phyloP scores from a whole-genome alignment of 37 sponge, comb jelly and placozoan species.

The Lycopodina hypogea region DNA sequence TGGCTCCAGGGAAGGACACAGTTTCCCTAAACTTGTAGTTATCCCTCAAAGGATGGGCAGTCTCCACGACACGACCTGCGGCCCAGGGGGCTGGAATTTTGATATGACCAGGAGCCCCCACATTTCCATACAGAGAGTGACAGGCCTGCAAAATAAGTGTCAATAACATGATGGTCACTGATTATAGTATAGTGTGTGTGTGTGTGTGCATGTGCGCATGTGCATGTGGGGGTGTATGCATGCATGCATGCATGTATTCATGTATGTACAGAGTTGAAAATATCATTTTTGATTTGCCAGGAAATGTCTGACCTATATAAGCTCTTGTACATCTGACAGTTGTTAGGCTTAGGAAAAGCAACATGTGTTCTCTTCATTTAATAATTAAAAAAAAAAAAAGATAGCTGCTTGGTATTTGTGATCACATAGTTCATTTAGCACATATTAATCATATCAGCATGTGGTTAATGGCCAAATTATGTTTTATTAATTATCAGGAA shows the following conservation, averaged over 20 bases:
- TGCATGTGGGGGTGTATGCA: not conserved
- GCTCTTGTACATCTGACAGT: no score
- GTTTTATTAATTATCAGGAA: no score
- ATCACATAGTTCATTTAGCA: no score
- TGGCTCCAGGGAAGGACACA: conserved; percentile 91
- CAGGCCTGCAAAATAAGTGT: conserved; percentile 16
- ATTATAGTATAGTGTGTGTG: no score
- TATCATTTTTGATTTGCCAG: conserved; percentile 2
- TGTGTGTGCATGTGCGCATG: not conserved
- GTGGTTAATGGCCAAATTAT: no score
- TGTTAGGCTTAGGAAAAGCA: no score
- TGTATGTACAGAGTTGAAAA: not conserved
- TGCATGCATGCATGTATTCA: not conserved
- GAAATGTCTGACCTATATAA: not conserved
- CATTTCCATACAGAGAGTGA: conserved; percentile 29
- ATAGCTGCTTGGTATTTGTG: no score
- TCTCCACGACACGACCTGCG: conserved; percentile 84
- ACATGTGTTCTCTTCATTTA: no score
- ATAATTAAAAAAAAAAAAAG: no score
- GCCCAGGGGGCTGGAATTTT: conserved; percentile 91
- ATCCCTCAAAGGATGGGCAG: conserved; percentile 94
- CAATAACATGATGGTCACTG: not conserved
- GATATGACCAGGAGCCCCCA: conserved; percentile 36
- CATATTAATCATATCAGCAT: no score
- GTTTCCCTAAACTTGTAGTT: conserved; percentile 96